Evolutionary conservation across 2,113 vertebrate species (phyloP), one percentile per base, ranked within the genome.

Genomic region (Antigone vipio): DNA sequence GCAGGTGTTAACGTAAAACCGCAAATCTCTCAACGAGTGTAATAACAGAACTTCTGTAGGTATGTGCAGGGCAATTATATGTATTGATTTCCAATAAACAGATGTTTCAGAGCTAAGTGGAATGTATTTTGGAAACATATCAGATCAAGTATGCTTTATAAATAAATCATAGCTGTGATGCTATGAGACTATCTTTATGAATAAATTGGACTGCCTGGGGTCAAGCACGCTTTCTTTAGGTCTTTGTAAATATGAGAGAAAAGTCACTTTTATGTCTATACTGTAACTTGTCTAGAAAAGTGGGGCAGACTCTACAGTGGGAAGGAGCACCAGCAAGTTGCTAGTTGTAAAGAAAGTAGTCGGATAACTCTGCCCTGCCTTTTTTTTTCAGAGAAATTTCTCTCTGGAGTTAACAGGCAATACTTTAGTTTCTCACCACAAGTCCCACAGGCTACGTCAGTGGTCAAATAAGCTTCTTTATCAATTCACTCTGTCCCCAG

Each of bases 1-100:
- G 27, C 27, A 64, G 3, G 9, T 24, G 32, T 71, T 69, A 17
- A 62, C 12, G 21, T 27, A 91, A 81, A 76, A 8, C 17, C 1
- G 2, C 12, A 22, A 8, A 30, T 71, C 21, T 90, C 58, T 69
- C 42, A 35, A 12, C 63, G 40, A 45, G 7, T 53, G 15, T 73
- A 24, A 7, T 77, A 34, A 52, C 1, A 4, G 58, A 53, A 49
- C 32, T 79, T 73, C 40, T 5, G 32, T 16, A 27, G 55, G 15
- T 42, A 11, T 23, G 52, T 69, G 55, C 26, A 59, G 50, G 68
- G 29, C 55, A 63, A 66, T 87, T 88, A 75, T 34, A 73, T 15
- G 19, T 63, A 96, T 88, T 69, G 92, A 95, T 93, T 95, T 92
- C 74, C 81, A 79, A 74, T 95, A 86, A 95, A 74, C 32, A 62